Conservation (phyloP, 2,888 invertebrate genomes). For the Zygothrica quintamaculata region DNA sequence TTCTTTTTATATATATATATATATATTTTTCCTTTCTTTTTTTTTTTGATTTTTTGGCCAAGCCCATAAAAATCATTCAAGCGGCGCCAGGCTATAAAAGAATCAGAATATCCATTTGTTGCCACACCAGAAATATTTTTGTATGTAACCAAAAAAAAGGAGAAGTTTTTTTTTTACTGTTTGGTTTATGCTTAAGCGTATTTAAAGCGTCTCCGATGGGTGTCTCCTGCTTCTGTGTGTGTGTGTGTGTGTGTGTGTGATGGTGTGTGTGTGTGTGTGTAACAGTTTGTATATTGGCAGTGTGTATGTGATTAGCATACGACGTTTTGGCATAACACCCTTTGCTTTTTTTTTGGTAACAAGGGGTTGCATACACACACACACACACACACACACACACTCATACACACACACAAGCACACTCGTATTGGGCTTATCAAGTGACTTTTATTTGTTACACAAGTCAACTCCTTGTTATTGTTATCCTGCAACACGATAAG, state of each 20-base stretch:
- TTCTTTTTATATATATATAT: too few species aligned
- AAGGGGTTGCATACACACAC: conserved; percentile 57
- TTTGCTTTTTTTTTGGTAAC: conserved; percentile 50
- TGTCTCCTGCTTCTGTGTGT: conserved; percentile 12
- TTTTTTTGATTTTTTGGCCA: conserved; percentile 26
- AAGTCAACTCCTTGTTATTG: conserved; percentile 63
- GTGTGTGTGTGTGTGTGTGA: conserved; percentile 21
- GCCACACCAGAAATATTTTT: conserved; percentile 19
- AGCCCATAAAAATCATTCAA: conserved; percentile 81
- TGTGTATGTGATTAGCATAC: conserved; percentile 72
- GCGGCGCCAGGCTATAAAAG: conserved; percentile 73
- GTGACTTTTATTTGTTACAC: conserved; percentile 74
- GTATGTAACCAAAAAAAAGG: conserved; percentile 40
- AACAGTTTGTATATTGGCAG: too few species aligned
- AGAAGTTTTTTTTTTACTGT: too few species aligned
- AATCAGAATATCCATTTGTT: conserved; percentile 71
- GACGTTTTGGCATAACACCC: conserved; percentile 68
- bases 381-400: too few species aligned
- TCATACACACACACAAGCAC: not conserved
- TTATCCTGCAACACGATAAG: conserved; percentile 52
- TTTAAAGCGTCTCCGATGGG: conserved; percentile 55
- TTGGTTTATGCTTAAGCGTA: conserved; percentile 68
- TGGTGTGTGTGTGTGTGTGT: conserved; percentile 4
- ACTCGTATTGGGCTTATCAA: conserved; percentile 68
- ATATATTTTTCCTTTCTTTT: conserved; percentile 28